Conservation (phyloP, 2,888 invertebrate genomes). For the Blera fallax region DNA sequence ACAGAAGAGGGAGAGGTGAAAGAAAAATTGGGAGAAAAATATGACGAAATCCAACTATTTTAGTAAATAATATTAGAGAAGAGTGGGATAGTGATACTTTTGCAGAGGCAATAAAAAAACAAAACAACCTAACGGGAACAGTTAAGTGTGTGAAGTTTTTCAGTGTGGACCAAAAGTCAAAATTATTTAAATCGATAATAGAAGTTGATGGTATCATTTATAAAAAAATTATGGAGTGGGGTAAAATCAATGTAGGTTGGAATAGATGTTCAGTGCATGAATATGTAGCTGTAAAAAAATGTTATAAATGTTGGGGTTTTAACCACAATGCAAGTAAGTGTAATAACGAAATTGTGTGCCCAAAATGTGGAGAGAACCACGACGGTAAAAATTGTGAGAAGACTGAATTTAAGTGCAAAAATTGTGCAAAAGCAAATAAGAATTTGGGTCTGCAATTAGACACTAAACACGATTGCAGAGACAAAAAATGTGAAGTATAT, state of each 20-base stretch:
- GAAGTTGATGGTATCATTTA: too few species aligned
- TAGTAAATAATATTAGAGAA: not conserved
- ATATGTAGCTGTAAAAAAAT: not conserved
- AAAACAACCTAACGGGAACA: not conserved
- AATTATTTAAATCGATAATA: not conserved
- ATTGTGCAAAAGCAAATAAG: not conserved
- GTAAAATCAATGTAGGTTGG: not conserved
- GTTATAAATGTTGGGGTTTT: conserved; percentile 7
- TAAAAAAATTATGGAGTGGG: too few species aligned
- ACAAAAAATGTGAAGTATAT: too few species aligned
- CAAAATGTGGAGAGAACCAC: not conserved
- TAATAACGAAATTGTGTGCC: conserved; percentile 8
- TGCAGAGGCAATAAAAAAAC: not conserved
- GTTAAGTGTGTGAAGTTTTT: conserved; percentile 5
- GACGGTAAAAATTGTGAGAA: not conserved
- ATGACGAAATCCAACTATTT: not conserved
- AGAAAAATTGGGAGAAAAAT: not conserved
- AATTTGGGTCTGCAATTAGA: too few species aligned
- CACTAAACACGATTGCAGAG: too few species aligned
- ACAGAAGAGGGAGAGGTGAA: not conserved
- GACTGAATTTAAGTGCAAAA: not conserved
- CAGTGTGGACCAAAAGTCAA: not conserved
- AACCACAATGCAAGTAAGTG: conserved; percentile 6
- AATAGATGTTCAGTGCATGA: not conserved
- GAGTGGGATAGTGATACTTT: not conserved